Conservation (phyloP, 92 coral and sea anemone genomes). For the Heteractis magnifica region DNA sequence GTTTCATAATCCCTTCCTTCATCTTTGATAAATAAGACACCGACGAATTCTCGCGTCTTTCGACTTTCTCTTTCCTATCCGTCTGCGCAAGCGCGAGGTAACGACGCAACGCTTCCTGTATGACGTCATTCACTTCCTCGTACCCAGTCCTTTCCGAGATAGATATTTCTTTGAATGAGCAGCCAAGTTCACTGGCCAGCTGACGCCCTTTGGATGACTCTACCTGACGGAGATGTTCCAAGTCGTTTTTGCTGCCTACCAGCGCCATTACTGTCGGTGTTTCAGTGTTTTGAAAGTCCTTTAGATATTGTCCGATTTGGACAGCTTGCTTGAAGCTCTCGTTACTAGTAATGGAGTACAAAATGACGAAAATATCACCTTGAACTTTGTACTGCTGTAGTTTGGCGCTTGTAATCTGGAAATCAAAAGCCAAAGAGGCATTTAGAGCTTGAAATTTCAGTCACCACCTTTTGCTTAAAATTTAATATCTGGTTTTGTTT, state of each 20-base stretch:
- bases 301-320: constrained; percentile 24
- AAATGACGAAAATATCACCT: constrained; percentile 67
- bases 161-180: constrained; percentile 69
- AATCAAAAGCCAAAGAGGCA: neutral
- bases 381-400: constrained; percentile 42
- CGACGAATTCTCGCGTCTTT: constrained; percentile 27
- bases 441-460: neutral
- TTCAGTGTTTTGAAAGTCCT: neutral
- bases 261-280: constrained; percentile 37
- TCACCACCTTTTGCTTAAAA: too few species aligned
- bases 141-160: constrained; percentile 58
- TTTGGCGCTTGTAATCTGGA: constrained; percentile 58
- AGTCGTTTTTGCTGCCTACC: constrained; percentile 70
- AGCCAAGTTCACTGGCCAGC: constrained; percentile 55
- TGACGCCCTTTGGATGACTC: constrained; percentile 46
- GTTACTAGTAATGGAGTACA: constrained; percentile 68
- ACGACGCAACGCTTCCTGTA: constrained; percentile 5
- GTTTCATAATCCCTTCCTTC: constrained; percentile 75
- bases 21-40: constrained; percentile 72
- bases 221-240: constrained; percentile 58
- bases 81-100: constrained; percentile 15
- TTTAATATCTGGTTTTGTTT: too few species aligned
- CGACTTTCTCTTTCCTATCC: neutral
- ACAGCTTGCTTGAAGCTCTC: constrained; percentile 58
- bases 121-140: constrained; percentile 34